Conservation (phyloP, 2,113 vertebrate genomes). For the Sturnus vulgaris region DNA sequence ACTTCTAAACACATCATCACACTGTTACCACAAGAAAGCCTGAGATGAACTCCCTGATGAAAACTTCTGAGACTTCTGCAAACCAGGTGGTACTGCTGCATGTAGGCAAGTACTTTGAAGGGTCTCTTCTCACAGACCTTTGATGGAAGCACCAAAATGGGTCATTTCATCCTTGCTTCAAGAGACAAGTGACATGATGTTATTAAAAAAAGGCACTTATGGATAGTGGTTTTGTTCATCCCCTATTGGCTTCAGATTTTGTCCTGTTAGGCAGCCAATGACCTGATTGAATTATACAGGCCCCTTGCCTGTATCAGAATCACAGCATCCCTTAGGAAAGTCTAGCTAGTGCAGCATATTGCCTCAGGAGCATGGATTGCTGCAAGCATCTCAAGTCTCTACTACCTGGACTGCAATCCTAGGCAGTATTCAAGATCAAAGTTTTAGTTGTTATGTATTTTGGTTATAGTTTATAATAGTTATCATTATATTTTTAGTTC, state of each 20-base stretch:
- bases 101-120: not conserved
- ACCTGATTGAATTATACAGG: not conserved
- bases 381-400: not conserved
- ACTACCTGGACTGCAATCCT: not conserved
- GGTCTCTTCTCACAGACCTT: not conserved
- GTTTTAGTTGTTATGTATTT: not conserved
- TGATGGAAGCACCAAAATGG: not conserved
- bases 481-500: not conserved
- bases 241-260: not conserved
- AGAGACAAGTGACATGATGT: not conserved
- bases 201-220: not conserved
- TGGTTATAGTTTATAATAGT: not conserved
- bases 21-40: slow-evolving; percentile 12
- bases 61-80: not conserved
- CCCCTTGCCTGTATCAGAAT: not conserved
- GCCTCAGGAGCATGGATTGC: not conserved
- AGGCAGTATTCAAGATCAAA: not conserved
- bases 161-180: not conserved
- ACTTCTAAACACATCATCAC: not conserved
- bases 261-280: not conserved
- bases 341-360: not conserved
- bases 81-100: not conserved
- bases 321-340: not conserved
- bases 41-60: not conserved
- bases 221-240: not conserved